Base-by-base conservation (phyloP, 30 jellyfish, hydroid and myxozoan species). In the Chrysaora quinquecirrha region DNA sequence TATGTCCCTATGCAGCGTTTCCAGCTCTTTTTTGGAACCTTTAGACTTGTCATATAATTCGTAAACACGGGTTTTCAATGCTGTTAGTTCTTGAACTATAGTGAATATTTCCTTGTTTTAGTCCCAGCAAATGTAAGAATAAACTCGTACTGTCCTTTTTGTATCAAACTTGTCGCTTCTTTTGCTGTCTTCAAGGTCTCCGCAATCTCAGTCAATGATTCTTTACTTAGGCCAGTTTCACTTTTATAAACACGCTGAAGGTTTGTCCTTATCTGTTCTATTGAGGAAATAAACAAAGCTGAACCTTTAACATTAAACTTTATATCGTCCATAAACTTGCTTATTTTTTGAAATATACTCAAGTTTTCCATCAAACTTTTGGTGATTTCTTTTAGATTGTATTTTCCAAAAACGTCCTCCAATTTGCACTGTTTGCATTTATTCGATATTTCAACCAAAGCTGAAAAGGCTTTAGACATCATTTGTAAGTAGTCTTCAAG, bases 341-440 rank as follows among this genome's bases (percentile, higher is more conserved):
- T 50, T 10, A 76, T n/a, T 23, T 62, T 69, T 65, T 83, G 50
- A 4, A 93, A 82, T 20, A 91, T 79, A 27, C 90, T 92, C 23
- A 91, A 54, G 28, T 73, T 73, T 19, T 43, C 63, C 62, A 85
- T 96, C 1, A 91, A 54, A 75, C 79, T 86, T 27, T 62, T 79
- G n/a, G 96, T 73, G 24, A 91, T 69, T 3, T 76, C 50, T 27
- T 48, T 80, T 66, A 91, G 68, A 25, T 66, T 80, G 50, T 48
- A 12, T 14, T 73, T 38, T 24, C 98, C 98, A 63, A 91, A 80
- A 22, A 91, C 89, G 2, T 91, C 98, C 64, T 86, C 94, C 23
- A 95, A 82, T 71, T 49, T 62, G 83, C 98, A 91, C 27, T 76
- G 68, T 19, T 70, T 32, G 68, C 98, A 91, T 80, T 66, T 85